A percentile compares a stretch with the other conserved stretches of the same genome.
Evolutionary conservation across 2,113 vertebrate genomes (phyloP).

Genomic region (Megaceryle maxima): DNA sequence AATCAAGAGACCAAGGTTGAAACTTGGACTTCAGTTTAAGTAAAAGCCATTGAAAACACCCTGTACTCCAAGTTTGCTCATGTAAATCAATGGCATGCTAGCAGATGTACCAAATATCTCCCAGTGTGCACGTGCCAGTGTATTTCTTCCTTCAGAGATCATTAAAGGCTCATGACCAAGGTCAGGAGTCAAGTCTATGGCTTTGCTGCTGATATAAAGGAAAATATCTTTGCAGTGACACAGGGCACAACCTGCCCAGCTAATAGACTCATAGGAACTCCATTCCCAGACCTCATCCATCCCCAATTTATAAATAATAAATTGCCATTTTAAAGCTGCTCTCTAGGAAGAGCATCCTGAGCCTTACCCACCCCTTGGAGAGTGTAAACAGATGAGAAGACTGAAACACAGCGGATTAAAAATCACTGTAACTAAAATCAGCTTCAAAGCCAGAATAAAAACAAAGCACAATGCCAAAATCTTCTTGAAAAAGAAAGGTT

Average conservation of each 20-base stretch:
- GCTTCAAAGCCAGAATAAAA: neutral
- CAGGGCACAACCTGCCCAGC: slow-evolving; percentile 23
- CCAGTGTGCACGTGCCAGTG: neutral
- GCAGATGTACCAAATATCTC: slow-evolving; percentile 1
- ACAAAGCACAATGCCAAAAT: neutral
- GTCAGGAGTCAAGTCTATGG: slow-evolving; percentile 41
- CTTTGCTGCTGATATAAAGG: slow-evolving; percentile 3
- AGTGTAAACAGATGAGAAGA: neutral
- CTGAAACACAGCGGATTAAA: neutral
- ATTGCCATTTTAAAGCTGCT: neutral
- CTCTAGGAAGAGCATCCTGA: slow-evolving; percentile 8
- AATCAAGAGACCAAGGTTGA: neutral
- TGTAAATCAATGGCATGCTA: neutral
- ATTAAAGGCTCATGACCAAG: slow-evolving; percentile 41
- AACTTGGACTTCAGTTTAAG: neutral
- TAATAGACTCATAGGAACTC: slow-evolving; percentile 36
- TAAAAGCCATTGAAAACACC: neutral
- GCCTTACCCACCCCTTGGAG: neutral
- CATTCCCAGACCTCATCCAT: neutral
- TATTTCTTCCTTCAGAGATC: slow-evolving; percentile 43
- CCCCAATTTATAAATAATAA: slow-evolving; percentile 47
- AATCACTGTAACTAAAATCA: neutral
- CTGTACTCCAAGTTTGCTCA: neutral
- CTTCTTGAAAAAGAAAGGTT: neutral
- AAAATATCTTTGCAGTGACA: neutral